Evolutionary conservation across 1,140 invertebrate genomes (phyloP).

Genomic region (Camponotus floridanus): DNA sequence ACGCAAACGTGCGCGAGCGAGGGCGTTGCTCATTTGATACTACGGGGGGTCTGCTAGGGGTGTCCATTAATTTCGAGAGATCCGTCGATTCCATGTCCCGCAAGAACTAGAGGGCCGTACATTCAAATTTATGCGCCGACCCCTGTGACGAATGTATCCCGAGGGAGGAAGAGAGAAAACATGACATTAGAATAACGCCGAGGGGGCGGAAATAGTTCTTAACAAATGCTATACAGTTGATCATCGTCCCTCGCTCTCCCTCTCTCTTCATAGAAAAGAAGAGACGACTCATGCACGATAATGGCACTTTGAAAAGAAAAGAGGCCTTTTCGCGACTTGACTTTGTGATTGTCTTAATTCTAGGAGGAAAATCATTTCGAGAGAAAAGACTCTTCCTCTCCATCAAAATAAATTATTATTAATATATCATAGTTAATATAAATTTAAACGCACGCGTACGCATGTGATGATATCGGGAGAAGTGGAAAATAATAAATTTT

Average conservation of each 20-base stretch:
- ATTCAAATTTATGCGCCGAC: conserved; percentile 80
- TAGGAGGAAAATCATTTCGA: neutral
- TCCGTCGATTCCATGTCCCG: conserved; percentile 68
- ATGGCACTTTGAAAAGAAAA: neutral
- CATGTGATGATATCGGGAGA: too few relatives aligned
- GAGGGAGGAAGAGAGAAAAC: conserved; percentile 39
- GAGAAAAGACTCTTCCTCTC: neutral
- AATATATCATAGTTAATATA: neutral
- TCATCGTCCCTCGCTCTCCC: neutral
- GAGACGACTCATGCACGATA: neutral
- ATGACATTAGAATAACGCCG: conserved; percentile 77
- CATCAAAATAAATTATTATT: neutral
- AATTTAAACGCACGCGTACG: neutral
- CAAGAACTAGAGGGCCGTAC: conserved; percentile 30
- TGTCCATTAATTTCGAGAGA: conserved; percentile 82
- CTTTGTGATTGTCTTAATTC: conserved; percentile 3
- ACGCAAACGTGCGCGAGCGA: conserved; percentile 64
- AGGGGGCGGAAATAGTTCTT: conserved; percentile 65
- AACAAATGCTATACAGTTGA: conserved; percentile 60
- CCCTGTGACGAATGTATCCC: conserved; percentile 35
- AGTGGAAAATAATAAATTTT: neutral
- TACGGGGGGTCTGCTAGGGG: conserved; percentile 74
- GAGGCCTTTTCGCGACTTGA: neutral
- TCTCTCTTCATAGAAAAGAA: neutral
- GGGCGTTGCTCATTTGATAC: conserved; percentile 83